Conservation (phyloP, 2,797 vertebrate species). For the Pseudocheirus occidentalis region DNA sequence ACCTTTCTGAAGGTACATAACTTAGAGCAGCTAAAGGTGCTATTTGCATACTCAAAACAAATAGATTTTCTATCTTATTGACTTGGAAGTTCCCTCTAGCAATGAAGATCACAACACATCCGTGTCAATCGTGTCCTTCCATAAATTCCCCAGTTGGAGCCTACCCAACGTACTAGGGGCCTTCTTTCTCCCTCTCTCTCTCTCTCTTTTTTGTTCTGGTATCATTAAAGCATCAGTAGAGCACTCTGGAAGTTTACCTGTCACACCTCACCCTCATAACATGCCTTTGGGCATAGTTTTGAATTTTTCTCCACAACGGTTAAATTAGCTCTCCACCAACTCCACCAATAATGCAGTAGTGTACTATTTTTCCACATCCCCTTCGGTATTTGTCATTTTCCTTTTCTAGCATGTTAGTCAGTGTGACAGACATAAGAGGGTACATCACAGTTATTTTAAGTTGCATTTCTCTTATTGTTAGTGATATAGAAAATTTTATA, state of each 20-base stretch:
- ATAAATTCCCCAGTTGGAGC: neutral
- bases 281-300: neutral
- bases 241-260: no score
- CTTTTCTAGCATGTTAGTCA: neutral
- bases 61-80: neutral
- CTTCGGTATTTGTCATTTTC: neutral
- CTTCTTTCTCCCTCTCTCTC: no score
- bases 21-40: neutral
- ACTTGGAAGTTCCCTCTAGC: neutral
- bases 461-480: neutral
- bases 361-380: neutral
- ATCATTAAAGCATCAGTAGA: neutral
- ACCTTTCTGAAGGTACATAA: neutral
- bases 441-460: neutral
- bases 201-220: no score
- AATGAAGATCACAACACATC: neutral
- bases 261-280: no score
- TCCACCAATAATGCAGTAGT: neutral
- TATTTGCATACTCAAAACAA: neutral
- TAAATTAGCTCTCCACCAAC: neutral
- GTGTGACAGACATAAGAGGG: neutral
- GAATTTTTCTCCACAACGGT: neutral
- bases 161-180: neutral
- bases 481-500: neutral
- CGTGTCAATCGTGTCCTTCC: neutral